Evolutionary conservation across 2,797 vertebrate species (phyloP), one percentile per base, ranked within the genome.

Genomic region (Gallinago nigripennis): DNA sequence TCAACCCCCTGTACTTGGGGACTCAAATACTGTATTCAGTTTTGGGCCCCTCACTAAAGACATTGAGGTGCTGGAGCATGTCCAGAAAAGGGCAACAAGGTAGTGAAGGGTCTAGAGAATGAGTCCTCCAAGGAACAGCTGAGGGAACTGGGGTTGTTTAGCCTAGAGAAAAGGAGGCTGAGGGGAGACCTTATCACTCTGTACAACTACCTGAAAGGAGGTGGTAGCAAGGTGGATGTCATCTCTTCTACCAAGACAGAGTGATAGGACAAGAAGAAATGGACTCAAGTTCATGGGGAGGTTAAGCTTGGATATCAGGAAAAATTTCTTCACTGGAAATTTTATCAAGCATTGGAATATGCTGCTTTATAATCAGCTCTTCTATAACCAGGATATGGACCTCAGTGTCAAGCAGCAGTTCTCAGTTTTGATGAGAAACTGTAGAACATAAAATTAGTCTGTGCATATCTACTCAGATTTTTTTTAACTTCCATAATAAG

Each of bases 1-100:
- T n/a, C 11, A 3, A 20, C 2, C 2, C 14, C 6, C 14, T 6
- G 5, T 46, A 16, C 2, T 41, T 1, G 0, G 16, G 9, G 28
- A 31, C 18, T 30, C 30, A 30, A 64, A 64, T 43, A 43, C 39
- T 31, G 14, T 31, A 17, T 41, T 41, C 61, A 63, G 27, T 63
- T 63, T 43, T 63, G 61, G 28, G 12, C 3, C 12, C 6, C 16
- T 81, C 24, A 17, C 18, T 45, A 30, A 50, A 8, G 53, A 7
- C 28, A 41, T 16, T 57, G 23, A 57, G 23, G 14, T 27, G 6
- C 23, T 71, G 57, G 9, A 68, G 12, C 0, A 0, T 2, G 12
- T 84, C 33, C 5, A 53, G 2, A 58, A 48, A 54, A 64, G 28
- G 11, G 6, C 3, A 58, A 1, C 0, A 0, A 35, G 28, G 10